These are phyloP conservation scores for Ephestia elutella DNA, from an alignment of 1,140 invertebrate species.

Conservation along the genomic window DNA sequence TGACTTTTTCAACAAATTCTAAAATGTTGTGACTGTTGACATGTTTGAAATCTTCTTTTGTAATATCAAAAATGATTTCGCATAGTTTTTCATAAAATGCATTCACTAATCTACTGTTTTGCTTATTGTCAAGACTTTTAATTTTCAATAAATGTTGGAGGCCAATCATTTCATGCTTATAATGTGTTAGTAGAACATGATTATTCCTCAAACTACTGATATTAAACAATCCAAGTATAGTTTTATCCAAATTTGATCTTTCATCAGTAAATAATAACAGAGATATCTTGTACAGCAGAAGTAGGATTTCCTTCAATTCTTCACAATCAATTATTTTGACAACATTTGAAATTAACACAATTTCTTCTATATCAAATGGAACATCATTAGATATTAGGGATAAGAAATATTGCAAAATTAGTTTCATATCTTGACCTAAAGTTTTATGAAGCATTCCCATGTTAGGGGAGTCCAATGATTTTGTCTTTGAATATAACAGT, in stretches of 20 bases:
- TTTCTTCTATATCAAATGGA: conserved; percentile 23
- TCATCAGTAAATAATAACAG: conserved; percentile 26
- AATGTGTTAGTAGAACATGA: conserved; percentile 11
- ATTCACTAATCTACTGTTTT: conserved; percentile 48
- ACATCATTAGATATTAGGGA: conserved; percentile 27
- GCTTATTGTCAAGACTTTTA: background rate
- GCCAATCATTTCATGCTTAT: conserved; percentile 22
- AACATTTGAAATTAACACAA: conserved; percentile 17
- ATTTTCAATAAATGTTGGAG: conserved; percentile 5
- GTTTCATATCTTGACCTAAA: conserved; percentile 22
- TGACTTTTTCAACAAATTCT: conserved; percentile 35
- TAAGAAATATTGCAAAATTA: conserved; percentile 29
- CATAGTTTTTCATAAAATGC: conserved; percentile 49
- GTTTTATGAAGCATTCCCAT: conserved; percentile 17
- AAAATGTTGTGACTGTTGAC: conserved; percentile 24
- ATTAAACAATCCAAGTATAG: conserved; percentile 28
- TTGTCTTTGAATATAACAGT: conserved; percentile 27
- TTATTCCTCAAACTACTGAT: conserved; percentile 29
- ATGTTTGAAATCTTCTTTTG: conserved; percentile 11
- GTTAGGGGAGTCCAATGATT: background rate
- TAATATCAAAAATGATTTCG: conserved; percentile 32
- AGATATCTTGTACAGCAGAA: conserved; percentile 26
- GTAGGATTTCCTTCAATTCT: conserved; percentile 18
- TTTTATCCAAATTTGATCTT: conserved; percentile 29
- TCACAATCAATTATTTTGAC: conserved; percentile 8